Percentiles rank a stretch among this genome's conserved stretches.
Evolutionary conservation across 2,113 vertebrate species (phyloP).

Genomic region (Ctenomys sociabilis): DNA sequence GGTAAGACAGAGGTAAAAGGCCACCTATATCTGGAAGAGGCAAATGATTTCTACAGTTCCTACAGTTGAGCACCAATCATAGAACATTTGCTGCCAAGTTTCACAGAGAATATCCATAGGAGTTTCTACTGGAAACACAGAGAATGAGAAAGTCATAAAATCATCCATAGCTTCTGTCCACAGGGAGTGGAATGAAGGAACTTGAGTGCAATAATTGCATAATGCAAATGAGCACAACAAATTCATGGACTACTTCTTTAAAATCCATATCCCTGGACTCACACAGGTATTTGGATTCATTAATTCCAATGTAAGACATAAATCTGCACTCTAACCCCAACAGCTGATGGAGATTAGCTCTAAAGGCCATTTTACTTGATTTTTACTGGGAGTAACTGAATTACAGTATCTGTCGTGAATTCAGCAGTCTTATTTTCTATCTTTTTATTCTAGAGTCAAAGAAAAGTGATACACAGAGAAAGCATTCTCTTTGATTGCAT

Average conservation of each 20-base stretch:
- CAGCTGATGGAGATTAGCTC: background rate
- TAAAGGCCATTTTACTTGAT: background rate
- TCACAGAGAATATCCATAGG: background rate
- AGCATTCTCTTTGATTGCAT: background rate
- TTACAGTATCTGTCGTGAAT: background rate
- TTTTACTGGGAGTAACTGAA: background rate
- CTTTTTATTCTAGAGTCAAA: slow-evolving; percentile 9
- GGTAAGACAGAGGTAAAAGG: background rate
- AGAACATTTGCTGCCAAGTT: background rate
- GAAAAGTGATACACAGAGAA: background rate
- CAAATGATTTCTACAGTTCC: background rate
- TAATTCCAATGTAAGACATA: background rate
- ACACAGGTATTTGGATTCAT: background rate
- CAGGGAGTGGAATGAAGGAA: background rate
- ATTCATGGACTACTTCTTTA: background rate
- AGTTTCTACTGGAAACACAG: background rate
- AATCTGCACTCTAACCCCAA: background rate
- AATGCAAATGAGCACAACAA: background rate
- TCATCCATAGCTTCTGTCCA: background rate
- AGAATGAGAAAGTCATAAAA: background rate
- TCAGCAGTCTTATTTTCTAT: background rate
- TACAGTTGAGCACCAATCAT: background rate
- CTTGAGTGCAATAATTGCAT: background rate
- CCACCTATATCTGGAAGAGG: background rate
- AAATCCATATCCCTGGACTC: background rate